A percentile compares a stretch with the other conserved stretches of the same genome.
Evolutionary conservation across 1,140 invertebrate genomes (phyloP).

Genomic region (Intoshia linei): DNA sequence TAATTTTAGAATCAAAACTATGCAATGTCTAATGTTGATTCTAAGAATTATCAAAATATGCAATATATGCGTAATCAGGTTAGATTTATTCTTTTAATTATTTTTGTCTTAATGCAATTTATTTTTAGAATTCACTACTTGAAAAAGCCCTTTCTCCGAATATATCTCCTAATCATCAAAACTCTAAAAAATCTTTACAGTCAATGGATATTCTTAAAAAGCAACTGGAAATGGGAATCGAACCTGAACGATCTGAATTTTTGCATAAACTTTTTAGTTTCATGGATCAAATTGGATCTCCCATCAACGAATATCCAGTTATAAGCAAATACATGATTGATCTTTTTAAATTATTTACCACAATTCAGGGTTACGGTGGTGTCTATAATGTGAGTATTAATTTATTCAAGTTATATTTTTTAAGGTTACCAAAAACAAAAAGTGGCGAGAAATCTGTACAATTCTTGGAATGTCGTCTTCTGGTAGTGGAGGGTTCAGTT

Average conservation of each 20-base stretch:
- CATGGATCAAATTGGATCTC: conserved; percentile 41
- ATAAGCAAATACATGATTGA: conserved; percentile 89
- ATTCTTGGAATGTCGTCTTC: conserved; percentile 63
- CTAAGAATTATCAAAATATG: no score
- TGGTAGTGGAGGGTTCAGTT: conserved; percentile 70
- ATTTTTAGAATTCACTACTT: no score
- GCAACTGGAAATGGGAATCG: conserved; percentile 77
- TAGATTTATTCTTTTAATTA: no score
- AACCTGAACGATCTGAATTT: conserved; percentile 53
- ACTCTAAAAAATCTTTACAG: no score
- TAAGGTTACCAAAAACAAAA: conserved; percentile 79
- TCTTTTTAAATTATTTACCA: conserved; percentile 66
- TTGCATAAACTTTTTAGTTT: conserved; percentile 59
- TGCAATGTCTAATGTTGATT: no score
- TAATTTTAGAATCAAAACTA: no score
- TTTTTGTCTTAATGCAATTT: no score
- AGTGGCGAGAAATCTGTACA: conserved; percentile 84
- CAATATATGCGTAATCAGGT: no score
- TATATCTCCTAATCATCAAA: no score
- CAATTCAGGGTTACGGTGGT: conserved; percentile 69
- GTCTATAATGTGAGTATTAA: conserved; percentile 50
- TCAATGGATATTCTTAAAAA: conserved; percentile 32
- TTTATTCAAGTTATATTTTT: conserved; percentile 6
- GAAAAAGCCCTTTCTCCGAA: no score
- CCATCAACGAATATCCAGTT: conserved; percentile 59